phyloP scores from a whole-genome alignment of 92 coral and sea anemone genomes.

The Actinernus sp. region DNA sequence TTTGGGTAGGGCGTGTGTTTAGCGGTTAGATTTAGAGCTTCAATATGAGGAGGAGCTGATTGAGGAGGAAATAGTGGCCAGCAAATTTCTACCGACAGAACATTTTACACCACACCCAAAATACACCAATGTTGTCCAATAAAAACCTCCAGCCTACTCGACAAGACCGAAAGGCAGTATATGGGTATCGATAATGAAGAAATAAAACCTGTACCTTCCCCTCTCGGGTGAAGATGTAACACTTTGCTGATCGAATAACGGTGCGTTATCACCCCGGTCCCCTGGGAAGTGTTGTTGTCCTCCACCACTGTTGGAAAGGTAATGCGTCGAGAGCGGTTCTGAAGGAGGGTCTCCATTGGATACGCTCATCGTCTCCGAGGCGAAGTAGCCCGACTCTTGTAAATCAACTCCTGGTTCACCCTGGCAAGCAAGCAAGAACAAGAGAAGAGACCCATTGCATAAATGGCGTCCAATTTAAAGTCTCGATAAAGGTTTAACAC shows the following conservation, averaged over 20 bases:
- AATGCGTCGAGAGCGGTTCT: constrained; percentile 74
- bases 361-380: constrained; percentile 88
- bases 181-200: not conserved
- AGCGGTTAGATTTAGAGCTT: too few relatives aligned
- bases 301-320: constrained; percentile 67
- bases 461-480: too few relatives aligned
- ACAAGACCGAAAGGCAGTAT: too few relatives aligned
- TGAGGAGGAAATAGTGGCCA: too few relatives aligned
- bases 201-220: constrained; percentile 10
- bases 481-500: too few relatives aligned
- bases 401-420: constrained; percentile 63
- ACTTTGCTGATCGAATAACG: constrained; percentile 22
- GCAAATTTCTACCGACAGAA: too few relatives aligned
- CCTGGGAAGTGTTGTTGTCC: constrained; percentile 18
- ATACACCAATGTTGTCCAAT: too few relatives aligned
- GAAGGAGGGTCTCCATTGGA: constrained; percentile 59
- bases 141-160: too few relatives aligned
- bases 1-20: too few relatives aligned
- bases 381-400: constrained; percentile 90
- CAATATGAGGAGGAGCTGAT: too few relatives aligned
- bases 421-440: constrained; percentile 8
- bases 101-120: too few relatives aligned
- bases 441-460: not conserved
- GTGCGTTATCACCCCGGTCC: constrained; percentile 18
- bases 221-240: constrained; percentile 20